A percentile compares a stretch with the other conserved stretches of the same genome.
phyloP scores from a whole-genome alignment of 2,113 vertebrate genomes.

The Podarcis muralis region DNA sequence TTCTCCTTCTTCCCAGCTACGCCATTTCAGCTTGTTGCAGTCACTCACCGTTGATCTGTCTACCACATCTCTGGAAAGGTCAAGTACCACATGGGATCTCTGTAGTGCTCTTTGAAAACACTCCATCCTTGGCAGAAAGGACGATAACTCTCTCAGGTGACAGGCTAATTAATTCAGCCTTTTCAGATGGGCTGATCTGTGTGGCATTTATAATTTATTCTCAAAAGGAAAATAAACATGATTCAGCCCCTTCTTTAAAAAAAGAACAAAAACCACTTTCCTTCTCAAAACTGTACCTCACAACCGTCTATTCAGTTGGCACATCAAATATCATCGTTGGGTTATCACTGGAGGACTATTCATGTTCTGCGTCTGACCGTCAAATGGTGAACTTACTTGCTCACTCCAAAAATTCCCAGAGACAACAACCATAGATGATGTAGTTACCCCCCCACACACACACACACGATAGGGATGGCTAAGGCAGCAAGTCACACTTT shows the following conservation, averaged over 20 bases:
- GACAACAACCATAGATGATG: too few species aligned
- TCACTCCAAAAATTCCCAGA: too few species aligned
- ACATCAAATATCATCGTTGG: not conserved
- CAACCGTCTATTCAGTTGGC: conserved; percentile 8
- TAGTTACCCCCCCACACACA: too few species aligned
- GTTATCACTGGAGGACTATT: not conserved
- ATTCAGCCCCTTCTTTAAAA: conserved; percentile 30
- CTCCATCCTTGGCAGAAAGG: conserved; percentile 62
- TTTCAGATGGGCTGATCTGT: conserved; percentile 53
- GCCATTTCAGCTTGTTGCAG: conserved; percentile 38
- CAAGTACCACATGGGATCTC: conserved; percentile 59
- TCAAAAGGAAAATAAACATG: conserved; percentile 50
- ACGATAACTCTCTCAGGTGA: conserved; percentile 60
- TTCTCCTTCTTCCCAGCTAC: not conserved
- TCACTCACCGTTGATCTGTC: conserved; percentile 47
- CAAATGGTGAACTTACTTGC: too few species aligned
- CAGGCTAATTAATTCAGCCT: conserved; percentile 63
- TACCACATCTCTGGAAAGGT: conserved; percentile 63
- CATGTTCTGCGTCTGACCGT: not conserved
- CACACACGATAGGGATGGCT: too few species aligned
- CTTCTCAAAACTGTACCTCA: conserved; percentile 19
- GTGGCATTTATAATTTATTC: conserved; percentile 71
- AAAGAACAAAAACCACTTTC: not conserved
- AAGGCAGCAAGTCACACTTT: too few species aligned
- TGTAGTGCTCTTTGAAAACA: conserved; percentile 62